phyloP scores from a whole-genome alignment of 2,888 invertebrate genomes.

The Ametastegia equiseti region DNA sequence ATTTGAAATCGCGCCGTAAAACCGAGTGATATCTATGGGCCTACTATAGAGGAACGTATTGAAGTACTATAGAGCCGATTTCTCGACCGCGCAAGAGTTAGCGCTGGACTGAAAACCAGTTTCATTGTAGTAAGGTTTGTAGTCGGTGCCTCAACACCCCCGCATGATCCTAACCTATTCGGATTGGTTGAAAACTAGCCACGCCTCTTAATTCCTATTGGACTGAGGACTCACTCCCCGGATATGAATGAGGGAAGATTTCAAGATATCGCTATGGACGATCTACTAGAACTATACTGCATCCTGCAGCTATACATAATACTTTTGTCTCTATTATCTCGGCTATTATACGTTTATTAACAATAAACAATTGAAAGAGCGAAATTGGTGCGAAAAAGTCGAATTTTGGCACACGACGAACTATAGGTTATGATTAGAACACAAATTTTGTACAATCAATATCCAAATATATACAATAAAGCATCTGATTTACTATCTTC shows the following conservation, averaged over 20 bases:
- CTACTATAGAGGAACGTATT: neutral
- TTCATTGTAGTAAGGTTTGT: constrained; percentile 32
- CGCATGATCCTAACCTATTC: neutral
- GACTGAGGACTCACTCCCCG: neutral
- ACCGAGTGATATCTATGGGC: too few relatives aligned
- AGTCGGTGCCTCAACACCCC: constrained; percentile 24
- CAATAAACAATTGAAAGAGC: too few relatives aligned
- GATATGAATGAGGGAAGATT: constrained; percentile 35
- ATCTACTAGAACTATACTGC: neutral
- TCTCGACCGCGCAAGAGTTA: neutral
- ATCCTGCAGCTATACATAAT: neutral
- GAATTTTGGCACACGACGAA: too few relatives aligned
- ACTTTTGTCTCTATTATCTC: neutral
- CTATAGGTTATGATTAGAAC: too few relatives aligned
- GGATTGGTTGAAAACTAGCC: constrained; percentile 8
- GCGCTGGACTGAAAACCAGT: constrained; percentile 38
- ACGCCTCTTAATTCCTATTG: constrained; percentile 28
- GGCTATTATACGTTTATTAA: neutral
- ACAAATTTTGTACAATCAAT: too few relatives aligned
- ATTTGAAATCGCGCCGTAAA: too few relatives aligned
- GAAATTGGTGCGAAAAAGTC: too few relatives aligned
- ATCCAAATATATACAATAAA: too few relatives aligned
- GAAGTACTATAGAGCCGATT: neutral
- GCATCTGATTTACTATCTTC: too few relatives aligned
- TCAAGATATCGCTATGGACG: constrained; percentile 12